phyloP scores from a whole-genome alignment of 2,797 vertebrate genomes.

The Philypnodon macrostomus region DNA sequence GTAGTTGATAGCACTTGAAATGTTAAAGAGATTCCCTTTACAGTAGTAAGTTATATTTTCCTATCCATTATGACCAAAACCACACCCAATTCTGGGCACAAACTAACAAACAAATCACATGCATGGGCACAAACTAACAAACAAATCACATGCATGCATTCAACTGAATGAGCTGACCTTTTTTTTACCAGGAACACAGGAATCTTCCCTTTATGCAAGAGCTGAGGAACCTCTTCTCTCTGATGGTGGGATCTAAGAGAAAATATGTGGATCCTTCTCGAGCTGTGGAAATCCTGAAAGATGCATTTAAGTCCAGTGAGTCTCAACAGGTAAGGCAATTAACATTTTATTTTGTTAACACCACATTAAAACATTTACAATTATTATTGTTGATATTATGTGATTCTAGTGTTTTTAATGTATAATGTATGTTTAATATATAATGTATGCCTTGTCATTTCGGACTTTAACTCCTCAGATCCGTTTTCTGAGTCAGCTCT shows the following conservation, averaged over 20 bases:
- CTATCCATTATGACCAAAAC: no score
- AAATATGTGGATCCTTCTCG: slow-evolving; percentile 97
- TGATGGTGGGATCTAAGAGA: slow-evolving; percentile 94
- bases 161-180: no score
- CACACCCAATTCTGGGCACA: no score
- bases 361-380: no score
- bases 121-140: no score
- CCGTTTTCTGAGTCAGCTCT: slow-evolving; percentile 4
- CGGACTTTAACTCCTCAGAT: not conserved
- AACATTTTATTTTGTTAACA: not conserved
- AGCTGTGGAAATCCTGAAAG: slow-evolving; percentile 97
- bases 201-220: slow-evolving; percentile 98
- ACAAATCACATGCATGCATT: no score
- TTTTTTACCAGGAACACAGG: slow-evolving; percentile 84
- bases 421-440: not conserved
- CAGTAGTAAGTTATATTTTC: no score
- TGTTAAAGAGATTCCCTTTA: no score
- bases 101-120: no score
- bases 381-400: no score
- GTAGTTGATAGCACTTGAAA: no score
- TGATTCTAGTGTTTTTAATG: not conserved
- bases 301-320: slow-evolving; percentile 96
- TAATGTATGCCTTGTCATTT: not conserved
- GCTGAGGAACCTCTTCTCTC: slow-evolving; percentile 91
- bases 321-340: slow-evolving; percentile 88